These are phyloP conservation scores for Odontophorus gujanensis DNA, from an alignment of 2,113 vertebrate species.

Conservation along the genomic window DNA sequence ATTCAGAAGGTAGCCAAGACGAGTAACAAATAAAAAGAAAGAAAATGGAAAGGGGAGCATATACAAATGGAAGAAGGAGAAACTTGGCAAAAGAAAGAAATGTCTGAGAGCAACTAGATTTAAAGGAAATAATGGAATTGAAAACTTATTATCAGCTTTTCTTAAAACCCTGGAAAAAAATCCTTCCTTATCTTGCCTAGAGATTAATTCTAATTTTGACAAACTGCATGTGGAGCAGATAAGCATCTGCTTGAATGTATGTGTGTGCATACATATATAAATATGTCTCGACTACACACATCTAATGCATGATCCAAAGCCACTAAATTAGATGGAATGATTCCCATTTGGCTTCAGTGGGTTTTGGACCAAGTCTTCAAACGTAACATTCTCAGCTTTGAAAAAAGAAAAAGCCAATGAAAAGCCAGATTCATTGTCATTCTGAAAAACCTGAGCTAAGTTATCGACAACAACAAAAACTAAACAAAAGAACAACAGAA, in stretches of 20 bases:
- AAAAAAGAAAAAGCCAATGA: background rate
- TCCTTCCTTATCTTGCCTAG: background rate
- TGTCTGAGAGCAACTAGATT: background rate
- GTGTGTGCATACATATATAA: background rate
- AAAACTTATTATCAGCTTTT: background rate
- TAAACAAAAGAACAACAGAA: background rate
- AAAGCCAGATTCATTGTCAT: background rate
- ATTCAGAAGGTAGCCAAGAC: background rate
- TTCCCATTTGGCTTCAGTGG: background rate
- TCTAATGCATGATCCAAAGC: background rate
- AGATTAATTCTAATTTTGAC: background rate
- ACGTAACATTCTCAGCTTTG: background rate
- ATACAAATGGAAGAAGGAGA: background rate
- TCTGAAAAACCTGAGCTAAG: background rate
- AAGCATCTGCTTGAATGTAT: background rate
- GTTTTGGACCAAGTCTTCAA: slow-evolving; percentile 1
- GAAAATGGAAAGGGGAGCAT: background rate
- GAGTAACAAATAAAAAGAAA: background rate
- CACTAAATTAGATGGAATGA: background rate
- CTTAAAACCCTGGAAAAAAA: background rate
- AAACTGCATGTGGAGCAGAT: background rate
- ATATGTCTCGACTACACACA: background rate
- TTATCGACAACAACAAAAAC: background rate
- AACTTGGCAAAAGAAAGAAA: background rate
- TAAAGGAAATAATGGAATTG: background rate